Evolutionary conservation across 2,113 vertebrate genomes (phyloP).

Genomic region (Thinocorus orbignyianus): DNA sequence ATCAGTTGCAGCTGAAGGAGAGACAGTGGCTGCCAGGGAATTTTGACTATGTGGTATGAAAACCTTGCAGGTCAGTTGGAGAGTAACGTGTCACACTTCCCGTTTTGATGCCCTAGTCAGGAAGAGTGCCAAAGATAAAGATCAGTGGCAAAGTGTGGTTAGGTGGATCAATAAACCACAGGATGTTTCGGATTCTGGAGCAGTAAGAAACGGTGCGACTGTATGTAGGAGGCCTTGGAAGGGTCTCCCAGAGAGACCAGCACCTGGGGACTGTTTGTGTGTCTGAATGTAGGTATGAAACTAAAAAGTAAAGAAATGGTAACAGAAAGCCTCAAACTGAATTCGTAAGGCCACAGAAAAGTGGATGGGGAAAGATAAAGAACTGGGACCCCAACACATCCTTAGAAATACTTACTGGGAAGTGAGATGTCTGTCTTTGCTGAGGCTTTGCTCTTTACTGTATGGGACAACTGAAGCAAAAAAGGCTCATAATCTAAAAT

Average conservation of each 20-base stretch:
- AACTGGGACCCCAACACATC: neutral
- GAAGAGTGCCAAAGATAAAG: slow-evolving; percentile 47
- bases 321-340: neutral
- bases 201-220: neutral
- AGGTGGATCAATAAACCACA: slow-evolving; percentile 64
- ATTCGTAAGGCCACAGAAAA: neutral
- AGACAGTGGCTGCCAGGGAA: neutral
- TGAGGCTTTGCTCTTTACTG: neutral
- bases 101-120: slow-evolving; percentile 24
- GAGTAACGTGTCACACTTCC: slow-evolving; percentile 46
- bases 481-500: neutral
- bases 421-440: neutral
- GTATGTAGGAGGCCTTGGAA: neutral
- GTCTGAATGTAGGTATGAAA: neutral
- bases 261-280: neutral
- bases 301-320: neutral
- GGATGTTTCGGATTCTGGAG: slow-evolving; percentile 66
- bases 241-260: neutral
- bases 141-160: slow-evolving; percentile 47
- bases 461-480: neutral
- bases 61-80: slow-evolving; percentile 34
- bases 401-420: neutral
- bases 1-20: slow-evolving; percentile 9
- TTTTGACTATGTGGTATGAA: slow-evolving; percentile 17
- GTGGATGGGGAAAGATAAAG: neutral